Percentiles rank a stretch among this genome's conserved stretches.
Evolutionary conservation across 2,888 invertebrate genomes (phyloP).

Genomic region (Drosophila maculinotata): DNA sequence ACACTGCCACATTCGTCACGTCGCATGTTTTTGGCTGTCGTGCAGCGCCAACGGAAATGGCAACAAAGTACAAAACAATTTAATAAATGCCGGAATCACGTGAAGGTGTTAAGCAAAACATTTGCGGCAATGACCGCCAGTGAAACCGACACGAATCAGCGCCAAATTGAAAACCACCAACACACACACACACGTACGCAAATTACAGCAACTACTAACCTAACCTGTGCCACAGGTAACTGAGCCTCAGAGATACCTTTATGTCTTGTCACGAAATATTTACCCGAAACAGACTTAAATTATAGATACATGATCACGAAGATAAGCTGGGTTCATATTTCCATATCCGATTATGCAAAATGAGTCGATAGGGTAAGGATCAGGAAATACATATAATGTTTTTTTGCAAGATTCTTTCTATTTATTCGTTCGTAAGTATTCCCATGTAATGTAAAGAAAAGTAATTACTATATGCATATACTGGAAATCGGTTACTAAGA

Average conservation of each 20-base stretch:
- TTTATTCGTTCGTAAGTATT: too few species aligned
- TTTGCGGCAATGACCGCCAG: slow-evolving; percentile 58
- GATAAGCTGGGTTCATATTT: too few species aligned
- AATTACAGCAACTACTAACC: slow-evolving; percentile 10
- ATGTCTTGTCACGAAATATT: too few species aligned
- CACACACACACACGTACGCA: neutral
- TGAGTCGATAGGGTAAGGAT: too few species aligned
- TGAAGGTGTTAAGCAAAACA: slow-evolving; percentile 80
- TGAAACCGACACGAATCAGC: slow-evolving; percentile 43
- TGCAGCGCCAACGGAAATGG: slow-evolving; percentile 72
- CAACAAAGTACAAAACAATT: slow-evolving; percentile 79
- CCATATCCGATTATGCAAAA: too few species aligned
- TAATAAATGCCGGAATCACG: slow-evolving; percentile 81
- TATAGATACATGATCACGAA: too few species aligned
- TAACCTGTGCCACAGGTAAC: slow-evolving; percentile 2
- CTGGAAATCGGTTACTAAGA: too few species aligned
- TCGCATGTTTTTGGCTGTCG: slow-evolving; percentile 69
- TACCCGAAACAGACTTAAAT: too few species aligned
- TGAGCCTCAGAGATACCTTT: neutral
- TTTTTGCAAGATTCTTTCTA: too few species aligned
- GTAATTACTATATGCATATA: too few species aligned
- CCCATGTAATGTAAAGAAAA: too few species aligned
- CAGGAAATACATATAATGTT: too few species aligned
- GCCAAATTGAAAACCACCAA: slow-evolving; percentile 40
- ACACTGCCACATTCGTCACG: slow-evolving; percentile 65